These are phyloP conservation scores for Candoia aspera DNA, from an alignment of 2,113 vertebrate species.

Conservation along the genomic window DNA sequence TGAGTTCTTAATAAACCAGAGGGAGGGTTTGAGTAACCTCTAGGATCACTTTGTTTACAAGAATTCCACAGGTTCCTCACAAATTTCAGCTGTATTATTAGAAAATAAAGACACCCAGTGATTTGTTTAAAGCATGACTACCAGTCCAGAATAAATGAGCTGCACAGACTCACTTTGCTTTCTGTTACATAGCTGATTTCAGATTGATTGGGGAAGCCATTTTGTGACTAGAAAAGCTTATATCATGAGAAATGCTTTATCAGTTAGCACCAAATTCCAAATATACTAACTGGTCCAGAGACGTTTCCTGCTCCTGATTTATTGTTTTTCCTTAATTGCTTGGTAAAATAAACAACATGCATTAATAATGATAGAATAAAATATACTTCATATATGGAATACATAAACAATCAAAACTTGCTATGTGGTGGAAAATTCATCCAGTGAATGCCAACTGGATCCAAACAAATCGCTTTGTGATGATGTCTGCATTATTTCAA, in stretches of 20 bases:
- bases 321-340: neutral
- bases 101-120: no score
- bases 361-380: neutral
- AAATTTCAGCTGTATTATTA: no score
- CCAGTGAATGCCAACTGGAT: neutral
- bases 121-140: neutral
- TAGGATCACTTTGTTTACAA: no score
- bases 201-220: neutral
- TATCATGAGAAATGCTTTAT: neutral
- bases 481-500: neutral
- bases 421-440: neutral
- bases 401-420: neutral
- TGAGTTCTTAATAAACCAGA: no score
- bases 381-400: neutral
- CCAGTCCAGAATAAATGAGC: neutral
- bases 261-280: neutral
- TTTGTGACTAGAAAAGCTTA: neutral
- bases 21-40: no score
- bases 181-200: neutral
- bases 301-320: neutral
- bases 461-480: neutral
- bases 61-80: no score
- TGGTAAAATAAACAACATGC: neutral
- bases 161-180: neutral
- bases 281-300: neutral